phyloP scores from a whole-genome alignment of 1,140 invertebrate species.

The Harpegnathos saltator region DNA sequence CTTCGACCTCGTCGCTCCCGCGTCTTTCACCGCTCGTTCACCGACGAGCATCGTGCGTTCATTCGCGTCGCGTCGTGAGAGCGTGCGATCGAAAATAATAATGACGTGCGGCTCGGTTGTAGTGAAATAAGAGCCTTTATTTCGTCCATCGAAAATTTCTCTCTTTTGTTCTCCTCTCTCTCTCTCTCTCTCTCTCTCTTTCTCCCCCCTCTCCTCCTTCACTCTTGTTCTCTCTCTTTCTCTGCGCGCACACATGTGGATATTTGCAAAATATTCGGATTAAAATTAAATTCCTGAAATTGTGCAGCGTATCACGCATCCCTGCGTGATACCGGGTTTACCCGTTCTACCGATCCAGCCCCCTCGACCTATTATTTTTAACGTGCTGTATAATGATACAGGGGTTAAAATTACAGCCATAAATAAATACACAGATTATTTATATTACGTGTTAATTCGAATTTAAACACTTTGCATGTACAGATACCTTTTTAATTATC shows the following conservation, averaged over 20 bases:
- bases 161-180: no score
- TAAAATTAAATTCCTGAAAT: conserved; percentile 48
- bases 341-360: not conserved
- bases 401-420: not conserved
- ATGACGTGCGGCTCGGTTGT: not conserved
- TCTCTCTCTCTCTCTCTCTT: no score
- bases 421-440: conserved; percentile 32
- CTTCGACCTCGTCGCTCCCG: not conserved
- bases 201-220: no score
- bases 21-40: not conserved
- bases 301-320: not conserved
- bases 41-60: no score
- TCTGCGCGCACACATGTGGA: not conserved
- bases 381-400: no score
- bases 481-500: not conserved
- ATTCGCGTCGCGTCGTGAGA: not conserved
- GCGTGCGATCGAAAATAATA: conserved; percentile 36
- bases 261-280: conserved; percentile 39
- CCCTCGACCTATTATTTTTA: conserved; percentile 30
- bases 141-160: not conserved
- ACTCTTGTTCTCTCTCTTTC: no score
- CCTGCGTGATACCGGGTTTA: conserved; percentile 20
- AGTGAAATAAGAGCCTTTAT: conserved; percentile 16
- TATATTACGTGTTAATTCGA: conserved; percentile 7
- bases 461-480: not conserved